Percentiles rank a stretch among this genome's conserved stretches.
Evolutionary conservation across 1,140 invertebrate species (phyloP).

Genomic region (Eufriesea mexicana): DNA sequence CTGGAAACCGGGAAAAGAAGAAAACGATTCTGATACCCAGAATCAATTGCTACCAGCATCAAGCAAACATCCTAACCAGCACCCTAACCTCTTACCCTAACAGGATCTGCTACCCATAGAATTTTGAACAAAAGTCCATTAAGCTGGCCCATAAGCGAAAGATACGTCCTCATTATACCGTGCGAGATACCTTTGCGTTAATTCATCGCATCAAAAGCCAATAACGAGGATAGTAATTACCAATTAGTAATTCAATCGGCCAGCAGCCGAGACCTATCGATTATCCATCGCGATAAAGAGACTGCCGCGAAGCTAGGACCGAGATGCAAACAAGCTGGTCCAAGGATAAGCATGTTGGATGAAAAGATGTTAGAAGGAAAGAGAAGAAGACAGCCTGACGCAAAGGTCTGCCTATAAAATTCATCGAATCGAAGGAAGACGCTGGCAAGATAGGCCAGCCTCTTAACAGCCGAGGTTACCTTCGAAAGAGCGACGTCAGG

Average conservation of each 20-base stretch:
- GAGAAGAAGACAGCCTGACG: neutral
- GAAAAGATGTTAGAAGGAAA: neutral
- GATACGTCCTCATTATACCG: neutral
- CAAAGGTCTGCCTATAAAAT: constrained; percentile 18
- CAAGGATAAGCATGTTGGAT: neutral
- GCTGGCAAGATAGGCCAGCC: constrained; percentile 4
- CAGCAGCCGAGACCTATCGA: neutral
- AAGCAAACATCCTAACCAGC: neutral
- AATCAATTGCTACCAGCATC: neutral
- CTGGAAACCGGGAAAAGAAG: neutral
- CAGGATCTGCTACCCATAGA: neutral
- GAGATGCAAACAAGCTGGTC: neutral
- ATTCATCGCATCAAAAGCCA: constrained; percentile 5
- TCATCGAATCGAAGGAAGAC: constrained; percentile 31
- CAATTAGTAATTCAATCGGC: constrained; percentile 17
- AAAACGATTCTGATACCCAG: too few relatives aligned
- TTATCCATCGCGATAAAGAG: neutral
- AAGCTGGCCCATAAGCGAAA: neutral
- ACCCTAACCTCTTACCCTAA: too few relatives aligned
- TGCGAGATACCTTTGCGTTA: neutral
- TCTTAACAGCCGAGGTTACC: constrained; percentile 17
- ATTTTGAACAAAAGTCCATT: neutral
- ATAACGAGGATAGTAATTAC: constrained; percentile 3
- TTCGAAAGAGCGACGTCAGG: constrained; percentile 17
- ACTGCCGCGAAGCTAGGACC: neutral